Percentiles rank a stretch among this genome's conserved stretches.
phyloP scores from a whole-genome alignment of 2,797 vertebrate species.

The Acipenser transmontanus region DNA sequence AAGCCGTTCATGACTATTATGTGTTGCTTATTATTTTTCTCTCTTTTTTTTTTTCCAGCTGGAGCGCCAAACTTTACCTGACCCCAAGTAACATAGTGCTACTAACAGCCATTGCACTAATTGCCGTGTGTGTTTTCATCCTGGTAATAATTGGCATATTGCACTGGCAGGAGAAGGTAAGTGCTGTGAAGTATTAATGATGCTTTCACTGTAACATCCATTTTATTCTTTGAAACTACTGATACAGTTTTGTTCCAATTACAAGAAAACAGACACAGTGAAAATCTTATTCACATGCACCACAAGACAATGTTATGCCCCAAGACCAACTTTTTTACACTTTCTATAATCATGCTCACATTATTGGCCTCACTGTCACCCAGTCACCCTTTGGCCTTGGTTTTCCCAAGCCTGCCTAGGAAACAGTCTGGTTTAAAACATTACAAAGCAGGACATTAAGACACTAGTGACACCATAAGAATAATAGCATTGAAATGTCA shows the following conservation, averaged over 20 bases:
- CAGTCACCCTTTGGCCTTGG: too few relatives aligned
- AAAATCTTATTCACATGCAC: too few relatives aligned
- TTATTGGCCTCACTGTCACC: too few relatives aligned
- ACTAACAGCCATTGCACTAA: conserved; percentile 88
- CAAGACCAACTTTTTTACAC: too few relatives aligned
- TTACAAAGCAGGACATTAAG: too few relatives aligned
- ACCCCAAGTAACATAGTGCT: conserved; percentile 94
- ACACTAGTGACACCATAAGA: too few relatives aligned
- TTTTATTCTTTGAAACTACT: not conserved
- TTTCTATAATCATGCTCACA: too few relatives aligned
- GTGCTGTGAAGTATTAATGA: conserved; percentile 17
- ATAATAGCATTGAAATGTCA: too few relatives aligned
- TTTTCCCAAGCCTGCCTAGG: too few relatives aligned
- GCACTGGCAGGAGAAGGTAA: conserved; percentile 97
- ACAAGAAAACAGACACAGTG: not conserved
- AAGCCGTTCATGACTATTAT: too few relatives aligned
- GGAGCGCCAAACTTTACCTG: conserved; percentile 92
- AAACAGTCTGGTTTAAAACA: too few relatives aligned
- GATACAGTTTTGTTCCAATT: not conserved
- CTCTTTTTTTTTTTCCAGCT: conserved; percentile 55
- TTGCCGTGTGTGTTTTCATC: conserved; percentile 92
- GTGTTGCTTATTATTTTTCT: conserved; percentile 5
- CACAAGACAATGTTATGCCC: too few relatives aligned
- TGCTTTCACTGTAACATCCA: not conserved
- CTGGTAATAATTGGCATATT: conserved; percentile 90